Evolutionary conservation across 2,113 vertebrate genomes (phyloP).

Genomic region (Eudyptes chrysolophus): DNA sequence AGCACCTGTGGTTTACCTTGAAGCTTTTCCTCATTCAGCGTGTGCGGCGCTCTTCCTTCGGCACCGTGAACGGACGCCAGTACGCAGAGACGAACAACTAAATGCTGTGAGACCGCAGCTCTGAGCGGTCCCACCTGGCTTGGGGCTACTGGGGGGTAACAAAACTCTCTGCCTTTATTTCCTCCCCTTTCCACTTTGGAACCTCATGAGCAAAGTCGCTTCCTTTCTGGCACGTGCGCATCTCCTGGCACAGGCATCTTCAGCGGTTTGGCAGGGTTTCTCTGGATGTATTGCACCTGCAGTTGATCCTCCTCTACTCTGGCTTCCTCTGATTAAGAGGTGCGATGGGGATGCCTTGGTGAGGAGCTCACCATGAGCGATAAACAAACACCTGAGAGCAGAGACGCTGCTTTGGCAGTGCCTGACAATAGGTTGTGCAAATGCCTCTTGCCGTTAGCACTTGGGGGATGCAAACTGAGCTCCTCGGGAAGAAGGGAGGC

Average conservation of each 20-base stretch:
- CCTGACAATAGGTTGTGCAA: neutral
- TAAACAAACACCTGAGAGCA: neutral
- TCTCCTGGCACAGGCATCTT: neutral
- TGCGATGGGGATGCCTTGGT: neutral
- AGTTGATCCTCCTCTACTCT: neutral
- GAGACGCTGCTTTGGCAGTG: neutral
- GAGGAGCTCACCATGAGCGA: neutral
- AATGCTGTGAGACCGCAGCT: accelerated
- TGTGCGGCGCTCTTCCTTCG: neutral
- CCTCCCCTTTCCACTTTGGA: too few species aligned
- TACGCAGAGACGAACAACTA: neutral
- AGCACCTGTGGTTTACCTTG: neutral
- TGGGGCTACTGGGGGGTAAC: too few species aligned
- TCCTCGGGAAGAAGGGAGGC: neutral
- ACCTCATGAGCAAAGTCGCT: neutral
- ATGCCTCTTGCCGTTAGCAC: neutral
- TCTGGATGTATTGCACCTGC: neutral
- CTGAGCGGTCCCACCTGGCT: neutral
- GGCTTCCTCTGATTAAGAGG: neutral
- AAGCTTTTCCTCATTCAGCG: neutral
- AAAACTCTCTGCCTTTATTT: neutral
- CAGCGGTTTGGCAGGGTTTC: neutral
- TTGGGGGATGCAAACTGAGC: neutral
- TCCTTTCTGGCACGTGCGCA: neutral
- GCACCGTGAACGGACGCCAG: neutral